Evolutionary conservation across 2,888 invertebrate genomes (phyloP), one percentile per base, ranked within the genome.

Genomic region (Chrysopilus asiliformis): DNA sequence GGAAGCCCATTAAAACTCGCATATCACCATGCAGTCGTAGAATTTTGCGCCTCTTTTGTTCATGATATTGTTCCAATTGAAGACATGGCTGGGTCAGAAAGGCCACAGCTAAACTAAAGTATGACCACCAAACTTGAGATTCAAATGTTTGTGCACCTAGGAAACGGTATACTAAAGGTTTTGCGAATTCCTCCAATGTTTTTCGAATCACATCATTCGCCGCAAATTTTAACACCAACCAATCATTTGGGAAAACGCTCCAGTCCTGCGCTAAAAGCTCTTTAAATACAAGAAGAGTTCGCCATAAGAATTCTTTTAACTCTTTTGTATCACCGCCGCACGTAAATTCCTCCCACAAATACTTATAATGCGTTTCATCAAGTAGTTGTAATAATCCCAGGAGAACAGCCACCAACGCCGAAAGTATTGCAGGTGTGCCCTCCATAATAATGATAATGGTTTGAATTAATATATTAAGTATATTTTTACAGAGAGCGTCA

Each of bases 1-100:
- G 87, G 55, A 86, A 79, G 18, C 90, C 93, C 76, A 94, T 91
- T 12, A 82, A 68, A 3, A 91, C 86, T 36, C 94, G 71, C 91
- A 93, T 87, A 53, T 91, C 87, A 2, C 81, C 81, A 53, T 86
- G 83, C 38, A 77, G 79, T 50, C 81, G 78, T 12, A 81, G 67
- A 39, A 85, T 76, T 58, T 81, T 81, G 41, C 80, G 74, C 1
- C 79, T 64, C 52, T 86, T 86, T 3, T 78, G 78, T 44, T 79
- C 78, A n/a, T 82, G 77, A 56, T 84, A 84, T 45, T 74, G 76
- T 53, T 86, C 85, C 38, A 87, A 61, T 59, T 87, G 86, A 17
- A 87, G 63, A 24, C 79, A 76, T 2, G 79, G 76, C 51, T 87
- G 86, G 0, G 83, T 84, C 26, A 86, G 67, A 56, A 84, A 86